Percentiles rank a stretch among this genome's conserved stretches.
These are phyloP conservation scores for Origma solitaria DNA, from an alignment of 2,113 vertebrate species.

Conservation along the genomic window DNA sequence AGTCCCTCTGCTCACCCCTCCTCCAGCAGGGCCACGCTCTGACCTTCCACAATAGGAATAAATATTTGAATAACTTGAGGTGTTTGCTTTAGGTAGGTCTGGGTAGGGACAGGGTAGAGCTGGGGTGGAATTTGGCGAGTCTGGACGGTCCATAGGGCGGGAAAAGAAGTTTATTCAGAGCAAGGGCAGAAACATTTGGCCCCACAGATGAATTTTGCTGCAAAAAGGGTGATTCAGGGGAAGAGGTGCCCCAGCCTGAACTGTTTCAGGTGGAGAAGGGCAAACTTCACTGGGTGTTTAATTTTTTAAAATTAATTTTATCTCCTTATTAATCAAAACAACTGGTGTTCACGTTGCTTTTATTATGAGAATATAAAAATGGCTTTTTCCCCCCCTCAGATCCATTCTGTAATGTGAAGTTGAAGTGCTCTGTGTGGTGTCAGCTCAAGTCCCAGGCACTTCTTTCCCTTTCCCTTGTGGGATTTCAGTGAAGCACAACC, in stretches of 20 bases:
- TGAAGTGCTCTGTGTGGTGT: neutral
- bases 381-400: fast-evolving
- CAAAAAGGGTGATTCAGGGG: neutral
- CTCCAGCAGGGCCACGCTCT: neutral
- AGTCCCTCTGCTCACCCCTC: neutral
- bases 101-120: neutral
- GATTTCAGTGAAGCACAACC: neutral
- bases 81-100: conserved; percentile 13
- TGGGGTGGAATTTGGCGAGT: neutral
- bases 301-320: neutral
- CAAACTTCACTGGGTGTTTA: neutral
- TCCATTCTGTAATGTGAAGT: neutral
- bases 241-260: neutral
- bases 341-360: neutral
- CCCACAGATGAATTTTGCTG: neutral
- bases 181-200: neutral
- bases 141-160: neutral
- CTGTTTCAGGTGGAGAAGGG: neutral
- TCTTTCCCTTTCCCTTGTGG: neutral
- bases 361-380: neutral
- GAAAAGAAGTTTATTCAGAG: neutral
- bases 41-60: neutral
- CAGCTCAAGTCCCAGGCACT: neutral
- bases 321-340: neutral
- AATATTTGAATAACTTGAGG: neutral